These are phyloP conservation scores for Selenia dentaria DNA, from an alignment of 2,888 invertebrate species.

Conservation along the genomic window DNA sequence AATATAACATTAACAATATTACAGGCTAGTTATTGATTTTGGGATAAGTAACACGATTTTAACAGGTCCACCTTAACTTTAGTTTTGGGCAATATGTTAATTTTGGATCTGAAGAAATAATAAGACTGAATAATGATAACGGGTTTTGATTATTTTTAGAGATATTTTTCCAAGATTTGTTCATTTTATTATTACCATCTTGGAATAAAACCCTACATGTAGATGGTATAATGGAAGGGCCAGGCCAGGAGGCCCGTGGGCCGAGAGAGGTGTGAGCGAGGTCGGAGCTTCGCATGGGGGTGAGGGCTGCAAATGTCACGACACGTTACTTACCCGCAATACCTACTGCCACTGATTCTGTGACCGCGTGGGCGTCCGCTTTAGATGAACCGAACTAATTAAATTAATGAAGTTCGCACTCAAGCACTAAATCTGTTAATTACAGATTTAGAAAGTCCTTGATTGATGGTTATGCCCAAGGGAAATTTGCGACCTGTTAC, in stretches of 20 bases:
- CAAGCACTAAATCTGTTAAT: conserved; percentile 40
- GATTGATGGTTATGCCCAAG: conserved; percentile 15
- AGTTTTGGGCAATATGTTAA: too few species aligned
- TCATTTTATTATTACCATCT: too few species aligned
- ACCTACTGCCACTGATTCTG: conserved; percentile 19
- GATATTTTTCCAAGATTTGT: too few species aligned
- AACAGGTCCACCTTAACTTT: too few species aligned
- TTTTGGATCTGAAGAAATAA: too few species aligned
- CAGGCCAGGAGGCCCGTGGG: conserved; percentile 44
- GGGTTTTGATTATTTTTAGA: too few species aligned
- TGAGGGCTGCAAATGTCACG: conserved; percentile 59
- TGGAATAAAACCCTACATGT: conserved; percentile 28
- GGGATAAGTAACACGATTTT: too few species aligned
- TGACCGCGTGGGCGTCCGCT: conserved; percentile 44
- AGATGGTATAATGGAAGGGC: conserved; percentile 42
- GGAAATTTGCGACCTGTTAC: conserved; percentile 18
- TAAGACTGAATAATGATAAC: not conserved
- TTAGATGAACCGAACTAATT: conserved; percentile 50
- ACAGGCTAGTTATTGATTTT: too few species aligned
- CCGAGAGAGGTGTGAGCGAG: conserved; percentile 26
- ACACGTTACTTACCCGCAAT: conserved; percentile 48
- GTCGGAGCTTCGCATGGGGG: conserved; percentile 29
- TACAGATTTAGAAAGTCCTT: conserved; percentile 23
- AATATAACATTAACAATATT: too few species aligned
- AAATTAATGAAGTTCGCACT: conserved; percentile 54